phyloP scores from a whole-genome alignment of 2,888 invertebrate species.

The Sturmia bella region DNA sequence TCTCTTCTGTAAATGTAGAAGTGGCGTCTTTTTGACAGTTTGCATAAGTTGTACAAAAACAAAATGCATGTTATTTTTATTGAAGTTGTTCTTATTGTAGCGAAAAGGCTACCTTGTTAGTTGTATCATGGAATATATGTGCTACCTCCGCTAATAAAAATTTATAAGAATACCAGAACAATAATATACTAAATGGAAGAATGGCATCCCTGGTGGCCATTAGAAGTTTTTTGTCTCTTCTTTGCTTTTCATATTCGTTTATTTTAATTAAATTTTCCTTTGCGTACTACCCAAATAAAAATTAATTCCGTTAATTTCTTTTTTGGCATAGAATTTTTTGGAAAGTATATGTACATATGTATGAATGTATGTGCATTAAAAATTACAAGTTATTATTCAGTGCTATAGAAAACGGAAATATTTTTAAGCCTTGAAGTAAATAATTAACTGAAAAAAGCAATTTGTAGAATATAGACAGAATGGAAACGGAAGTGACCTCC shows the following conservation, averaged over 20 bases:
- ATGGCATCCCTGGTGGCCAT: constrained; percentile 48
- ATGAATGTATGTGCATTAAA: constrained; percentile 7
- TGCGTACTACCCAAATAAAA: constrained; percentile 62
- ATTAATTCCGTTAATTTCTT: constrained; percentile 70
- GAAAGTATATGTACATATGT: constrained; percentile 31
- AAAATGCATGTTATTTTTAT: too few species aligned
- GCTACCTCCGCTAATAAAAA: not conserved
- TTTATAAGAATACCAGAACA: not conserved
- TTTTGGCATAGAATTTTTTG: constrained; percentile 54
- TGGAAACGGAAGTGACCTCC: constrained; percentile 66
- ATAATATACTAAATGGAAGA: not conserved
- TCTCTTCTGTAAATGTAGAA: too few species aligned
- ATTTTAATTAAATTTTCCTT: constrained; percentile 66
- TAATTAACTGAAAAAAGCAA: not conserved
- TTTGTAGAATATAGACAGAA: constrained; percentile 60
- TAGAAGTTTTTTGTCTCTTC: constrained; percentile 25
- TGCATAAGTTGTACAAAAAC: too few species aligned
- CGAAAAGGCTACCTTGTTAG: too few species aligned
- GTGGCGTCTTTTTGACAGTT: too few species aligned
- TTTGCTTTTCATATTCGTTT: constrained; percentile 26
- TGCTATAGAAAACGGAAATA: not conserved
- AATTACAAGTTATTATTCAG: not conserved
- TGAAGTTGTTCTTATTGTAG: too few species aligned
- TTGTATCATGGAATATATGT: too few species aligned
- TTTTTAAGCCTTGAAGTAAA: constrained; percentile 10